Percentiles rank a stretch among this genome's conserved stretches.
These are phyloP conservation scores for Bradypodion ventrale DNA, from an alignment of 2,797 vertebrate genomes.

Conservation along the genomic window DNA sequence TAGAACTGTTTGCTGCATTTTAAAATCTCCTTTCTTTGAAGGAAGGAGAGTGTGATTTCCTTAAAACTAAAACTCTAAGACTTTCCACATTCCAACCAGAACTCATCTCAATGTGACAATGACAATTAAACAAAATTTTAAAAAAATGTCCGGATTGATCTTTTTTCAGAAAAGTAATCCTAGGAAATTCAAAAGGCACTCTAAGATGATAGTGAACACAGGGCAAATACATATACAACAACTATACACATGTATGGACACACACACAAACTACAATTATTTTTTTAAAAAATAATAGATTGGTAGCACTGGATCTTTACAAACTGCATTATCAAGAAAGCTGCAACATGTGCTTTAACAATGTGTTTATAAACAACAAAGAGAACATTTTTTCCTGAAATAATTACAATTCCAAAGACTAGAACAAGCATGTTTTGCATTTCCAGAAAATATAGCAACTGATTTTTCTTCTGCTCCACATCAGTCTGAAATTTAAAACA, in stretches of 20 bases:
- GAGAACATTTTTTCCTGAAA: constrained; percentile 52
- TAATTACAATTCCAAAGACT: constrained; percentile 38
- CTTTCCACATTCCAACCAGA: not conserved
- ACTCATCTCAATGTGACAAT: not conserved
- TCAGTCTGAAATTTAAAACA: constrained; percentile 54
- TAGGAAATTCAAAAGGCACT: constrained; percentile 1
- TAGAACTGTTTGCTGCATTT: constrained; percentile 17
- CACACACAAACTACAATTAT: too few relatives aligned
- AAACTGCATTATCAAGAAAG: not conserved
- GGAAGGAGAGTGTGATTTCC: accelerated
- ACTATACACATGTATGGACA: too few relatives aligned
- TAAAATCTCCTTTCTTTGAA: constrained; percentile 18
- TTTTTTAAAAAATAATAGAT: too few relatives aligned
- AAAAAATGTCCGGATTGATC: constrained; percentile 12
- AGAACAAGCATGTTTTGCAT: constrained; percentile 47
- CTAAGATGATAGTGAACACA: constrained; percentile 15
- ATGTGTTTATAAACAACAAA: constrained; percentile 44
- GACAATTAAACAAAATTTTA: not conserved
- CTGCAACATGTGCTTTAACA: constrained; percentile 14
- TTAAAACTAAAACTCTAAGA: not conserved
- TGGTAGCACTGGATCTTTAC: too few relatives aligned
- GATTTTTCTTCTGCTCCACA: constrained; percentile 49
- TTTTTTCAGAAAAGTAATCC: constrained; percentile 17
- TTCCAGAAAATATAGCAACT: constrained; percentile 60
- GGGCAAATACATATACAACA: not conserved